Evolutionary conservation across 2,113 vertebrate species (phyloP).

Genomic region (Erpornis zantholeuca): DNA sequence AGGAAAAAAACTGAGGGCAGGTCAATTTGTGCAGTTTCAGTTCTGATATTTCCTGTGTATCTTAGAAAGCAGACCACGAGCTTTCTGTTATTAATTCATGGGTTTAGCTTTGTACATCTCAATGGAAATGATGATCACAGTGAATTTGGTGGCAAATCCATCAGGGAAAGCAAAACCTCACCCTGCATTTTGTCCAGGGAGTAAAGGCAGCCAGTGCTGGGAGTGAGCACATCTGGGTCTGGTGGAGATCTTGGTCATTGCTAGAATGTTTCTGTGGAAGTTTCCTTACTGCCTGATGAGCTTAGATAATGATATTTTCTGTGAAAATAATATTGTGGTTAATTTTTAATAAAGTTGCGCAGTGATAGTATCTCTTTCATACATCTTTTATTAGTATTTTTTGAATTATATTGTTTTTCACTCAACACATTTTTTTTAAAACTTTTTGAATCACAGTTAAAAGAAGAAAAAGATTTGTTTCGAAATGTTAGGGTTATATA

Average conservation of each 20-base stretch:
- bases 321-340: neutral
- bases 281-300: neutral
- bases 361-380: neutral
- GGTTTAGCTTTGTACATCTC: neutral
- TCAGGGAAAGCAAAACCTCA: neutral
- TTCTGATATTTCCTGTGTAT: neutral
- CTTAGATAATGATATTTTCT: neutral
- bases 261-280: neutral
- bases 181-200: neutral
- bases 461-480: neutral
- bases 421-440: neutral
- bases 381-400: neutral
- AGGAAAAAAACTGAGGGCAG: neutral
- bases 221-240: neutral
- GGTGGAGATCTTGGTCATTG: neutral
- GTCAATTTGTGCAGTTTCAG: neutral
- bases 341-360: neutral
- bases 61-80: neutral
- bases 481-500: neutral
- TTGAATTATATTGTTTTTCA: neutral
- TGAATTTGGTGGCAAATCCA: neutral
- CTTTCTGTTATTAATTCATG: neutral
- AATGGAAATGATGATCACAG: neutral
- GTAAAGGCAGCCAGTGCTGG: neutral
- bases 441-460: neutral